Evolutionary conservation across 2,888 invertebrate species (phyloP), one percentile per base, ranked within the genome.

Genomic region (Hydraecia micacea): DNA sequence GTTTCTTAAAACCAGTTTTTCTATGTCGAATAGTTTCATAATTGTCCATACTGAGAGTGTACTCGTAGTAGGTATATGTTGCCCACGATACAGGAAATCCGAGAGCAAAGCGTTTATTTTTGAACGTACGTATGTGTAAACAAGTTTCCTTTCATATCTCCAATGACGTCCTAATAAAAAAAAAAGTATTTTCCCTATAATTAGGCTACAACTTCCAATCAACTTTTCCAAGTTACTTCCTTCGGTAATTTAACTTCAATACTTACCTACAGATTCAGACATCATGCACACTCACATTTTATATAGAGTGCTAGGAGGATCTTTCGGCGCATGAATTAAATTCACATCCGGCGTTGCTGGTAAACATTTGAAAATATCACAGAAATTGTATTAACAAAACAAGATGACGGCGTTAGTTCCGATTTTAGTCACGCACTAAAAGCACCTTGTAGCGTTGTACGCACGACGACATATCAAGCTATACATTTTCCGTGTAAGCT

Each of bases 101-200:
- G 18, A 76, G 46, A 66, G 13, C 13, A 42, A 18, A 18, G 13
- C 55, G 46, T 67, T 75, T 70, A 67, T 67, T 80, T 71, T 55
- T 21, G 15, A 77, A 77, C 46, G 21, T 49, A 49, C 6, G 21
- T 60, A 15, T 32, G 15, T n/a, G 32, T 42, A 32, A 63, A 75
- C n/a, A 36, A 32, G 18, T 39, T 62, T 66, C 52, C 11, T 32
- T 46, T 13, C 52, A 52, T 25, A 52, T 46, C 8, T 32, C 42
- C 32, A 42, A 18, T 55, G 49, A 60, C 11, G 28, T 32, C 21
- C 15, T 15, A 36, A 39, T 36, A 58, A 71, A 49, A 60, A 49
- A 60, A 25, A 18, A 67, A 18, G 21, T 62, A 42, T 52, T 67
- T 60, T 58, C 1, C 52, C 13, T 36, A 25, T 80, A 66, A 80